These are phyloP conservation scores for Melieria picta DNA, from an alignment of 2,888 invertebrate genomes.

Conservation along the genomic window DNA sequence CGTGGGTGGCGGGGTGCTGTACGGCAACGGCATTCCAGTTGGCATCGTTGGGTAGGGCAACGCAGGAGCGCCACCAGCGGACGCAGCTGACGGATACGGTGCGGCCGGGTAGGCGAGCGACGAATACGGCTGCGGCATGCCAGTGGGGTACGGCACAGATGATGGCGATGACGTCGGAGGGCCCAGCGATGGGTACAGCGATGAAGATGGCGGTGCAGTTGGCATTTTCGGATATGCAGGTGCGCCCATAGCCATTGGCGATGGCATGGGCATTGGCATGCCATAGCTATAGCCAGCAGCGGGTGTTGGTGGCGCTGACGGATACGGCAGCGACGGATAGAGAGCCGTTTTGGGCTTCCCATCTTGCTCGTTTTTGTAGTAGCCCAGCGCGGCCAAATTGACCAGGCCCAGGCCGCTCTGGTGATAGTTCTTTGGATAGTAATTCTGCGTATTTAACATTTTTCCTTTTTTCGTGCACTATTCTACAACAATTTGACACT, in stretches of 20 bases:
- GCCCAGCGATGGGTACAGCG: conserved; percentile 52
- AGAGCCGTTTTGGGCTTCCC: conserved; percentile 51
- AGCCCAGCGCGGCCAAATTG: conserved; percentile 62
- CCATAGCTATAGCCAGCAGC: conserved; percentile 47
- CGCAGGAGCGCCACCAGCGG: conserved; percentile 34
- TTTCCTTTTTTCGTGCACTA: conserved; percentile 1
- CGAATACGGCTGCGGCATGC: conserved; percentile 36
- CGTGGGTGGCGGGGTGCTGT: conserved; percentile 44
- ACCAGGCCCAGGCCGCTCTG: conserved; percentile 62
- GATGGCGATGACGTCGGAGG: conserved; percentile 20
- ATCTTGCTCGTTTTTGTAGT: conserved; percentile 52
- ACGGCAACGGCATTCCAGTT: conserved; percentile 57
- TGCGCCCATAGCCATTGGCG: too few species aligned
- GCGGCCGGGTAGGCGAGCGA: conserved; percentile 33
- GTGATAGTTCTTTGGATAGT: conserved; percentile 64
- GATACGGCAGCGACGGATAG: conserved; percentile 60
- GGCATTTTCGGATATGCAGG: conserved; percentile 31
- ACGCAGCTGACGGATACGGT: conserved; percentile 34
- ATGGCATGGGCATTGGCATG: conserved; percentile 45
- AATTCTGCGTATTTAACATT: conserved; percentile 32
- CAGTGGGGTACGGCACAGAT: conserved; percentile 40
- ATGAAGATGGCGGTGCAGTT: conserved; percentile 44
- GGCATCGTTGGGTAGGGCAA: conserved; percentile 55
- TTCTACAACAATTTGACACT: conserved; percentile 11
- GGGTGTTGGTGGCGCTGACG: conserved; percentile 47